Evolutionary conservation across 1,140 invertebrate genomes (phyloP), one percentile per base, ranked within the genome.

Genomic region (Sycophaga agraensis): DNA sequence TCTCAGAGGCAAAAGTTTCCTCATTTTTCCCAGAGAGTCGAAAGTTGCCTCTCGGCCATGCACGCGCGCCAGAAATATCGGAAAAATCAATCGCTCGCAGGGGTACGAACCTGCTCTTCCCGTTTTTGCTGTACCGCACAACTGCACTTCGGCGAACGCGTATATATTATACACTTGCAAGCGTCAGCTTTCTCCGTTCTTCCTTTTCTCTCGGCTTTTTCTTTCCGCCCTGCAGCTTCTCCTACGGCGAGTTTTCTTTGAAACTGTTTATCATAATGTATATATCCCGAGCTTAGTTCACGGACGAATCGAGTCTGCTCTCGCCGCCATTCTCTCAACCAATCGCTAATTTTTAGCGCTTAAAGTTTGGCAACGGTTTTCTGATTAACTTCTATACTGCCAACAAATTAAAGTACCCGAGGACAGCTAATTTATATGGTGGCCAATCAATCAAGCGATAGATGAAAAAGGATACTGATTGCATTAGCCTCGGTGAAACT

Each of bases 21-120:
- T 77, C 76, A 77, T 78, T 78, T 78, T 78, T 79, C 73, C 72
- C 69, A 66, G 65, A 65, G 67, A 66, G 67, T 69, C 65, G 64
- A 68, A 68, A 69, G 66, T 69, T 72, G 67, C 19, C 51, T 39
- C 56, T 55, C 37, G 8, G 12, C 16, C 16, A 17, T 28, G 17
- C 28, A 16, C 31, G 6, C 48, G 1, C 19, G 6, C 61, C 37
- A 71, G 71, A 75, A 77, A 77, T 77, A 74, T 74, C 68, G 68
- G 62, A 68, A 69, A 69, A 77, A 79, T 79, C 76, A 78, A 79
- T 79, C 73, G 72, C 61, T 67, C 40, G 65, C 72, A 61, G 66
- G 70, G 70, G 65, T 69, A 66, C 60, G 40, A 67, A 58, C 59
- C 53, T 56, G 54, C 21, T 56, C 50, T 49, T 53, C 51, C 42